Evolutionary conservation across 2,888 invertebrate genomes (phyloP).

Genomic region (Stegana nigrithorax): DNA sequence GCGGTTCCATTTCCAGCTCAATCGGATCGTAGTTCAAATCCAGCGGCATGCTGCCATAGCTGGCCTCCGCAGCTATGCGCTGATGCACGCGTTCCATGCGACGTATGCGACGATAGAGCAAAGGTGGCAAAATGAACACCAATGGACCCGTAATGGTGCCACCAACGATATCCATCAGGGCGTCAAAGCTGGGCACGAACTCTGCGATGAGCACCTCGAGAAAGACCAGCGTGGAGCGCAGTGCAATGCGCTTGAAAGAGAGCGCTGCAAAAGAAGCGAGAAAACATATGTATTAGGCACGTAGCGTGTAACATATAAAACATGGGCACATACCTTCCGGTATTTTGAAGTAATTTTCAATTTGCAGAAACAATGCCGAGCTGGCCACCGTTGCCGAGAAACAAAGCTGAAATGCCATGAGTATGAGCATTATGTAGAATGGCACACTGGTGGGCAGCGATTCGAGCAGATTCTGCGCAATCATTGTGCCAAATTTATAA

Average conservation of each 20-base stretch:
- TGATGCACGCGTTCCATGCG: constrained; percentile 69
- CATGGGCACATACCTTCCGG: constrained; percentile 83
- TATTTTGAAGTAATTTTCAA: constrained; percentile 81
- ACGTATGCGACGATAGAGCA: constrained; percentile 80
- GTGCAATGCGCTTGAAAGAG: constrained; percentile 77
- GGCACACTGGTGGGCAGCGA: constrained; percentile 75
- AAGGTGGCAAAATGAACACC: constrained; percentile 85
- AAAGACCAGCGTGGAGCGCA: constrained; percentile 78
- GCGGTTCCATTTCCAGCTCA: constrained; percentile 46
- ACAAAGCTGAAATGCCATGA: constrained; percentile 82
- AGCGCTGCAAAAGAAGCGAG: constrained; percentile 74
- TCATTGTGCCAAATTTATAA: constrained; percentile 74
- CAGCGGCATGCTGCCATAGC: constrained; percentile 62
- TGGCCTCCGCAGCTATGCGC: constrained; percentile 61
- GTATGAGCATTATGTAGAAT: constrained; percentile 76
- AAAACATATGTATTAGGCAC: neutral
- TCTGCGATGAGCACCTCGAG: constrained; percentile 83
- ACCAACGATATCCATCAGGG: constrained; percentile 87
- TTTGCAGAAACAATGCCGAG: constrained; percentile 83
- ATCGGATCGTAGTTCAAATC: constrained; percentile 62
- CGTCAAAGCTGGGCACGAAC: constrained; percentile 85
- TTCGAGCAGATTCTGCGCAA: constrained; percentile 77
- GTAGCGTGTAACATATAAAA: no score
- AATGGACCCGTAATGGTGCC: constrained; percentile 86
- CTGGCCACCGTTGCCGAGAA: constrained; percentile 82